phyloP scores from a whole-genome alignment of 2,113 vertebrate species.

The Platycercus adscitus region DNA sequence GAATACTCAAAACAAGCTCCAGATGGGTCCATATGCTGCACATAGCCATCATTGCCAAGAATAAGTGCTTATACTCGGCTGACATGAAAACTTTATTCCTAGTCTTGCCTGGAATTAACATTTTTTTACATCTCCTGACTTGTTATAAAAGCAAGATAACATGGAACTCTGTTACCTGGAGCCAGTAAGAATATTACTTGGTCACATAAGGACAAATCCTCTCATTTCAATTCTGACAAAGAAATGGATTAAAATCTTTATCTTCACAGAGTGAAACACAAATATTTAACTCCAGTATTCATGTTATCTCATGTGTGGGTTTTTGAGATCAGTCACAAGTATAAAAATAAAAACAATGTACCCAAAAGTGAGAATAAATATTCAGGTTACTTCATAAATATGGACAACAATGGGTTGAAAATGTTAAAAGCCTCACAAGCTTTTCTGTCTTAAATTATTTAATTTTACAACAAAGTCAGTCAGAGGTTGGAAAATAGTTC shows the following conservation, averaged over 20 bases:
- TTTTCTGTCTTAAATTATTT: neutral
- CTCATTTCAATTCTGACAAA: slow-evolving; percentile 27
- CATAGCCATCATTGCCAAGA: neutral
- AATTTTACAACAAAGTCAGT: neutral
- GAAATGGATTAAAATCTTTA: slow-evolving; percentile 16
- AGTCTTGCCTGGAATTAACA: neutral
- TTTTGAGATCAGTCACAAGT: neutral
- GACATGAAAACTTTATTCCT: neutral
- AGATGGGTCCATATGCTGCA: neutral
- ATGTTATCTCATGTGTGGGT: neutral
- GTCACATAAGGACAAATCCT: slow-evolving; percentile 13
- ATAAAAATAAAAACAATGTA: neutral
- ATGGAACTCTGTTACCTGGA: neutral
- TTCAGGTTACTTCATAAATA: slow-evolving; percentile 11
- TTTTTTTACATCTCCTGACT: neutral
- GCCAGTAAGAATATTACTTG: neutral
- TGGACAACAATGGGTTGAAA: neutral
- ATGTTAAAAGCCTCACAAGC: neutral
- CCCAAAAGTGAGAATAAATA: neutral
- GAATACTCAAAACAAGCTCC: neutral
- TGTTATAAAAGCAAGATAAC: neutral
- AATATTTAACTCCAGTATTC: slow-evolving; percentile 21
- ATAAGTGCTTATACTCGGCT: neutral
- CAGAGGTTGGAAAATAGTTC: neutral
- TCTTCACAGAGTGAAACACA: neutral